Conservation (phyloP, 2,797 vertebrate species). For the Hozukius guyotensis region DNA sequence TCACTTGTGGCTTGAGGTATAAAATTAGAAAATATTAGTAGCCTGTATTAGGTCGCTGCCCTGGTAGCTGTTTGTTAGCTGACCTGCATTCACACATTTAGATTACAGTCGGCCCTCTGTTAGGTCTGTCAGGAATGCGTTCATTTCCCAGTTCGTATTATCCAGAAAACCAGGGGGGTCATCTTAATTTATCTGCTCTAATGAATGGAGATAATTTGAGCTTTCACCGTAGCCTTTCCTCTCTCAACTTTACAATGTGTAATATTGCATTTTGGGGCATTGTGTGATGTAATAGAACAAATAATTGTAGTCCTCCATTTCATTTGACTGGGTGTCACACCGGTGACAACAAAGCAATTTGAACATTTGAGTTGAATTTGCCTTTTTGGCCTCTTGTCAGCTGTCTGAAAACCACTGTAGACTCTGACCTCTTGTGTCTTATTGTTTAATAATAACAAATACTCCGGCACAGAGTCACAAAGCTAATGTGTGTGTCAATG, state of each 20-base stretch:
- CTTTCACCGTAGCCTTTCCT: neutral
- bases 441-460: neutral
- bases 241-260: neutral
- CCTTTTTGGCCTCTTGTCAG: neutral
- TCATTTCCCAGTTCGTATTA: conserved; percentile 20
- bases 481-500: conserved; percentile 2
- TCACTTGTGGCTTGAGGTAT: conserved; percentile 13
- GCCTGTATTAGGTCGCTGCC: neutral
- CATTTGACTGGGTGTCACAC: neutral
- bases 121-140: conserved; percentile 18
- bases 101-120: conserved; percentile 4
- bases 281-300: neutral
- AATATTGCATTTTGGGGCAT: neutral
- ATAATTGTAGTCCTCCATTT: neutral
- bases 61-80: conserved; percentile 16
- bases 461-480: neutral
- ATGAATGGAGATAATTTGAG: neutral
- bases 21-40: conserved; percentile 10
- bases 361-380: neutral
- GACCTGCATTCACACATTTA: conserved; percentile 12
- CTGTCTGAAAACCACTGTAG: neutral
- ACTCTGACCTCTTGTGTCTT: neutral
- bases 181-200: conserved; percentile 5
- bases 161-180: neutral
- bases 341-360: neutral